Base-by-base conservation (phyloP, 2,888 invertebrate species). In the Portevinia maculata region DNA sequence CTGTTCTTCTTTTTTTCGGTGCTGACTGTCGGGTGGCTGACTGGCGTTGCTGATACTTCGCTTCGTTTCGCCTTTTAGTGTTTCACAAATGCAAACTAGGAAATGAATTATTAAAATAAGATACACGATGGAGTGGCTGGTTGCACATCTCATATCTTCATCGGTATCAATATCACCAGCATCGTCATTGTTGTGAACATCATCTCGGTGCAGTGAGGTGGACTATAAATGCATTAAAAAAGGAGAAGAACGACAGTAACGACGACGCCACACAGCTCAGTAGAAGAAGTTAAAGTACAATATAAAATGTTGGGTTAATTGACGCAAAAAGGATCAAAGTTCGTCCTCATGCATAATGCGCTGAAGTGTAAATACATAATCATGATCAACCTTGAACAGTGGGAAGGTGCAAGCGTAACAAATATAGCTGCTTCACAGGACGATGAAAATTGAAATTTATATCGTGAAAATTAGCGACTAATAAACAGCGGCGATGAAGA, bases 81-180 rank as follows among this genome's bases (percentile, higher is more conserved):
- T 70, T 76, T 76, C 81, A 70, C 76, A 76, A 76, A 81, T 81
- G 81, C 81, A 81, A 81, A 81, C 81, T 81, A 81, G 76, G 70
- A 81, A 81, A 81, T 81, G 81, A 81, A 81, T 81, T 81, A 81
- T 81, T 81, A 71, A 81, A 81, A 81, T 71, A 76, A 81, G 76
- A 81, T 76, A 71, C 81, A 65, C 70, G 67, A 75, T 70, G 46
- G 64, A 81, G 81, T 76, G 76, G 70, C 64, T 76, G 76, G 53
- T 44, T 59, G 64, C 53, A 75, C 59, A 70, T 79, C 48, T 30
- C 48, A 57, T 62, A 50, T 34, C 52, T 15, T 55, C 65, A 60
- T 71, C 50, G 19, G 48, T 32, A 39, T 32, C 19, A 52, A 37
- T 44, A 41, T 64, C 52, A 21, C 57, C 53, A 21, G 48, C 24